A percentile compares a stretch with the other conserved stretches of the same genome.
These are phyloP conservation scores for Cladopsammia gracilis DNA, from an alignment of 64 coral and sea anemone genomes.

Conservation along the genomic window DNA sequence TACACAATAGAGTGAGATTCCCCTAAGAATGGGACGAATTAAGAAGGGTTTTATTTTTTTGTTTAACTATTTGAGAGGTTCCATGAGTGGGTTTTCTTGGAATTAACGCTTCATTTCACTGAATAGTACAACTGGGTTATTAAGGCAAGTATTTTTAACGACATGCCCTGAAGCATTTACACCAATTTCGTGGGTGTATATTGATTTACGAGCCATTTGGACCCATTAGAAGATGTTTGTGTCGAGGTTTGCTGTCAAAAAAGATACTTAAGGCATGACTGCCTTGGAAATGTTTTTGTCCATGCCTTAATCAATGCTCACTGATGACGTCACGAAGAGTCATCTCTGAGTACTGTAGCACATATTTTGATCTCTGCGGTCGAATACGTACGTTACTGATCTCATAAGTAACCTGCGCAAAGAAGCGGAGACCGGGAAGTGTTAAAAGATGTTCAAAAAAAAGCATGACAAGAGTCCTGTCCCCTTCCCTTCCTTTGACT, in stretches of 20 bases:
- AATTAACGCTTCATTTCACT: conserved; percentile 43
- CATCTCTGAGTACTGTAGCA: not conserved
- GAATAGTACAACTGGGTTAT: not conserved
- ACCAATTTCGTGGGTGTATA: too few species aligned
- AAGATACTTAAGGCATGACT: too few species aligned
- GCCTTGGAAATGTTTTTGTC: too few species aligned
- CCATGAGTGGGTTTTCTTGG: conserved; percentile 26
- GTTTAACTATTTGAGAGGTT: not conserved
- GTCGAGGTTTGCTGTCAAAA: too few species aligned
- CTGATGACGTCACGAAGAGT: not conserved
- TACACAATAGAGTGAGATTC: not conserved
- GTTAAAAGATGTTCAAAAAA: not conserved
- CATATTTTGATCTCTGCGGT: not conserved
- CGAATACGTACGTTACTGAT: not conserved
- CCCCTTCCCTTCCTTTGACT: too few species aligned
- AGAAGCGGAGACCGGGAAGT: not conserved
- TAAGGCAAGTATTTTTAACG: not conserved
- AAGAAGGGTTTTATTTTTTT: not conserved
- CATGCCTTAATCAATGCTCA: not conserved
- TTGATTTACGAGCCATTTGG: too few species aligned
- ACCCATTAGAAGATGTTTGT: too few species aligned
- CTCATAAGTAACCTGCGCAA: not conserved
- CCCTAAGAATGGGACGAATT: not conserved
- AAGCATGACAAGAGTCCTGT: not conserved
- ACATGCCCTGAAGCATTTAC: not conserved